These are phyloP conservation scores for Andrena camellia DNA, from an alignment of 2,888 invertebrate genomes.

Conservation along the genomic window DNA sequence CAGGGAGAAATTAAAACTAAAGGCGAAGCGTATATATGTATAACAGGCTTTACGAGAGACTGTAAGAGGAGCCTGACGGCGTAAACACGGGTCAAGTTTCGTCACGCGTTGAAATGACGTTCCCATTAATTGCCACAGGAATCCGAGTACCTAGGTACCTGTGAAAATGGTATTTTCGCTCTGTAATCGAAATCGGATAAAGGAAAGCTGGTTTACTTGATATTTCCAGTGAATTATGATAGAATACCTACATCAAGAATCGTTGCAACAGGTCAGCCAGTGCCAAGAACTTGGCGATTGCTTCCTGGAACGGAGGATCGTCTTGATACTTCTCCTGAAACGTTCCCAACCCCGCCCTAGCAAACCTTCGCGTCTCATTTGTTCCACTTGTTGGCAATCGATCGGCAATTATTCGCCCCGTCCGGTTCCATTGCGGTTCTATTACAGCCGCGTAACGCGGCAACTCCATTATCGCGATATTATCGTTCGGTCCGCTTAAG, in stretches of 20 bases:
- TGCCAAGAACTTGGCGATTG: not conserved
- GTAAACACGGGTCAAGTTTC: not conserved
- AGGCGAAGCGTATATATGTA: not conserved
- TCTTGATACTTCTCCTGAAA: conserved; percentile 3
- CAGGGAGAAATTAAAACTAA: not conserved
- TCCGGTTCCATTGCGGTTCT: conserved; percentile 33
- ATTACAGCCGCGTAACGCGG: not conserved
- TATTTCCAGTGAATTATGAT: no score
- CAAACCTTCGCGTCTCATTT: conserved; percentile 12
- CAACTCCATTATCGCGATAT: not conserved
- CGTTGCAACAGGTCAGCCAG: conserved; percentile 3
- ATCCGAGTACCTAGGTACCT: not conserved
- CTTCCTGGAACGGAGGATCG: not conserved
- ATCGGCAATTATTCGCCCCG: conserved; percentile 42
- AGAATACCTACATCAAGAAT: no score
- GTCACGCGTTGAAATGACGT: not conserved
- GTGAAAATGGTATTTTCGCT: no score
- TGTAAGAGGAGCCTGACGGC: not conserved
- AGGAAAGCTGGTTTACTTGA: no score
- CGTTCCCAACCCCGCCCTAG: not conserved
- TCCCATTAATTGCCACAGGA: not conserved
- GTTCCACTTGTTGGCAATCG: conserved; percentile 36
- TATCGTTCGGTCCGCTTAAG: not conserved
- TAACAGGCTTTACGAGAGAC: not conserved
- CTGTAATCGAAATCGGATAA: no score